Evolutionary conservation across 2,797 vertebrate species (phyloP), one percentile per base, ranked within the genome.

Genomic region (Scyliorhinus canicula): DNA sequence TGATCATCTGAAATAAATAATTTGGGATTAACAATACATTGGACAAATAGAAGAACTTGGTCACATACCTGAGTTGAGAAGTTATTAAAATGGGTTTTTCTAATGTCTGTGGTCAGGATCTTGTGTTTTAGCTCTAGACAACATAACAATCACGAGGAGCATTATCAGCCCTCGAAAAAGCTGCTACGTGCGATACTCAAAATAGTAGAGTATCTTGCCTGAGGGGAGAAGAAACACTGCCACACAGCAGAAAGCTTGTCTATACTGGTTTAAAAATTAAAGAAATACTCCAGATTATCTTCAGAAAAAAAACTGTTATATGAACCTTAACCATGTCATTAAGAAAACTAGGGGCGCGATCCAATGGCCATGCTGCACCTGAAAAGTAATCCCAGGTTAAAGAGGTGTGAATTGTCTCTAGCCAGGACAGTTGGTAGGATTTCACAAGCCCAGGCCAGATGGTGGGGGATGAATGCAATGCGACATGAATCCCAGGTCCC

Each of bases 321-420:
- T 47, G 21, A 47, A 19, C 44, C 40, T 82, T 82, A 47, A 24
- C 44, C 44, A 47, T 1, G 14, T 82, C 44, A 26, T 47, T 24
- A 91, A 91, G 88, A 44, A 91, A 91, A 65, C 40, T 65, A 65
- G n/a, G n/a, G n/a, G n/a, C n/a, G n/a, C n/a, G n/a, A n/a, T n/a
- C n/a, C n/a, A n/a, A n/a, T n/a, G n/a, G n/a, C n/a, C n/a, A n/a
- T n/a, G n/a, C n/a, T n/a, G n/a, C n/a, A n/a, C n/a, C n/a, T n/a
- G n/a, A n/a, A n/a, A n/a, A n/a, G n/a, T n/a, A n/a, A n/a, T n/a
- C n/a, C n/a, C n/a, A n/a, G n/a, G n/a, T n/a, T n/a, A n/a, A n/a
- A n/a, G n/a, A n/a, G n/a, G n/a, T n/a, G n/a, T n/a, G n/a, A n/a
- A n/a, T n/a, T n/a, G n/a, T n/a, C n/a, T n/a, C n/a, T n/a, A n/a